phyloP scores from a whole-genome alignment of 1,140 invertebrate genomes.

The Drosophila navojoa region DNA sequence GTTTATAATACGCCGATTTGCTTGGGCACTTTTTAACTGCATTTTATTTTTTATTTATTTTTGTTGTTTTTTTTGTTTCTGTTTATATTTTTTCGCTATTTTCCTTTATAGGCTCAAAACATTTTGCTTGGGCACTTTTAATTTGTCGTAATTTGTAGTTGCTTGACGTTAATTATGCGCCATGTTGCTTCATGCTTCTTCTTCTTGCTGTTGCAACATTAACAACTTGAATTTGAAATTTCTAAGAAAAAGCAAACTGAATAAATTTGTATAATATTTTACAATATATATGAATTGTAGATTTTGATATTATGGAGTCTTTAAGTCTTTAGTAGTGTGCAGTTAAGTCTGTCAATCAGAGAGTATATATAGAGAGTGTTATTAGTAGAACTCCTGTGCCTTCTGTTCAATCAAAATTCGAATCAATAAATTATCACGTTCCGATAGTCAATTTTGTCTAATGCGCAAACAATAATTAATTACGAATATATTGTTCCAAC shows the following conservation, averaged over 20 bases:
- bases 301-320: too few species aligned
- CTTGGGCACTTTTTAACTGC: slow-evolving; percentile 21
- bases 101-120: slow-evolving; percentile 31
- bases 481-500: background rate
- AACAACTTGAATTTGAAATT: background rate
- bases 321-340: too few species aligned
- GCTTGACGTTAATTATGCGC: slow-evolving; percentile 52
- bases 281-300: too few species aligned
- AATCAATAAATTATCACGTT: too few species aligned
- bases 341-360: too few species aligned
- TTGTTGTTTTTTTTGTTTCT: slow-evolving; percentile 2
- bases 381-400: too few species aligned
- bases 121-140: slow-evolving; percentile 53
- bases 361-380: too few species aligned
- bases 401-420: background rate
- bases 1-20: slow-evolving; percentile 61
- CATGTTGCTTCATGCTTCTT: slow-evolving; percentile 25
- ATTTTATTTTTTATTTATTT: background rate
- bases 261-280: too few species aligned
- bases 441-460: too few species aligned
- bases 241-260: too few species aligned
- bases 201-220: background rate
- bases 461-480: too few species aligned
- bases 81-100: slow-evolving; percentile 14
- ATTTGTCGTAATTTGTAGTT: slow-evolving; percentile 65